A percentile compares a stretch with the other conserved stretches of the same genome.
These are phyloP conservation scores for Callithrix jacchus DNA, from an alignment of 2,113 vertebrate species.

Conservation along the genomic window DNA sequence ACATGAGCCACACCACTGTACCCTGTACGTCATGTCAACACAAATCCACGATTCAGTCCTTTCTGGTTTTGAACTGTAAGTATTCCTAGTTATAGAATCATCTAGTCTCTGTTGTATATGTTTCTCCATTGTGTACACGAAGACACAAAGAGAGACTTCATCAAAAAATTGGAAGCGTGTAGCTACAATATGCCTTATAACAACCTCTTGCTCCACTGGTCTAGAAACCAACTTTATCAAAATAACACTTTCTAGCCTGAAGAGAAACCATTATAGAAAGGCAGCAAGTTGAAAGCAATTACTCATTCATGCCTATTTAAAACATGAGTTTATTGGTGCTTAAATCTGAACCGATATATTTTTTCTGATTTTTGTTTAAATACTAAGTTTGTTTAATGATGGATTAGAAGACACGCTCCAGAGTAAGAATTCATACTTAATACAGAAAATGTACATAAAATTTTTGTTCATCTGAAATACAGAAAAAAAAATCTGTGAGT, in stretches of 20 bases:
- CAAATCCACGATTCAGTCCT: background rate
- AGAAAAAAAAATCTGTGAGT: background rate
- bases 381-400: conserved; percentile 17
- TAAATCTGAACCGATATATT: background rate
- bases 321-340: background rate
- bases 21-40: background rate
- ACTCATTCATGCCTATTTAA: conserved; percentile 27
- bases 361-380: background rate
- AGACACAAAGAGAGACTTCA: conserved; percentile 5
- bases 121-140: conserved; percentile 11
- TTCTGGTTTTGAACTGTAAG: background rate
- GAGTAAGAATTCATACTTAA: conserved; percentile 11
- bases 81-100: background rate
- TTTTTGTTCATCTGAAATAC: background rate
- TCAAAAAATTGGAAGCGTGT: conserved; percentile 43
- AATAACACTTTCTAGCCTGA: conserved; percentile 46
- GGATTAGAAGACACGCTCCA: background rate
- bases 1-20: background rate
- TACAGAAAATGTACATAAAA: background rate
- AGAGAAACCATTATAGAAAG: conserved; percentile 35
- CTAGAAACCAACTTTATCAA: conserved; percentile 58
- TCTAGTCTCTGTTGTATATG: background rate
- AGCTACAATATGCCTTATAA: conserved; percentile 31
- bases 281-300: background rate
- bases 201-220: conserved; percentile 60